Evolutionary conservation across 2,797 vertebrate species (phyloP).

Genomic region (Furcifer pardalis): DNA sequence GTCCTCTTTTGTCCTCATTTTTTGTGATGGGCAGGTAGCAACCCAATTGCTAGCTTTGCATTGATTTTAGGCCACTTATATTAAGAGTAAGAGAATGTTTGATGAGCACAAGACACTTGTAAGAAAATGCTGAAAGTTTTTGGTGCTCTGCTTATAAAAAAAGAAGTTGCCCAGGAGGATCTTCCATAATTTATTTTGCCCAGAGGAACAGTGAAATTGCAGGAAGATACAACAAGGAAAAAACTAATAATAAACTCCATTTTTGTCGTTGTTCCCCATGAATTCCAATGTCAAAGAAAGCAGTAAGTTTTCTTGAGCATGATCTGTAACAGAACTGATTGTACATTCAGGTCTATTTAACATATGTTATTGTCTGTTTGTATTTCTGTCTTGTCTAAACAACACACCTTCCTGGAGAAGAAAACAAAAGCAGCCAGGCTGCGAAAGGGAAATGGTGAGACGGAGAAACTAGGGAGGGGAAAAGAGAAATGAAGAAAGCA

Average conservation of each 20-base stretch:
- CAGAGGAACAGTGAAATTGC: conserved; percentile 28
- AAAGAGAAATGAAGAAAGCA: neutral
- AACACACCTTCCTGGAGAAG: neutral
- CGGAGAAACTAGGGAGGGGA: neutral
- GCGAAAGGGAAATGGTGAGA: neutral
- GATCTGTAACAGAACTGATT: conserved; percentile 24
- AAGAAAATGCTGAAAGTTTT: conserved; percentile 8
- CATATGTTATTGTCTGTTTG: conserved; percentile 35
- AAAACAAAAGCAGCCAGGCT: neutral
- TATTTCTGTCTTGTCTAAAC: conserved; percentile 44
- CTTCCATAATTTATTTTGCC: conserved; percentile 64
- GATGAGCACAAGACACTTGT: conserved; percentile 18
- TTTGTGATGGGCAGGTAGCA: too few species aligned
- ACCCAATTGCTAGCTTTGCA: too few species aligned
- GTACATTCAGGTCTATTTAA: conserved; percentile 52
- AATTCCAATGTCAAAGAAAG: conserved; percentile 46
- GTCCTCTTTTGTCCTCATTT: too few species aligned
- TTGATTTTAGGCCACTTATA: neutral
- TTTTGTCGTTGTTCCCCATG: conserved; percentile 8
- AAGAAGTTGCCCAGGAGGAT: conserved; percentile 32
- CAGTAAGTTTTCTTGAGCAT: conserved; percentile 58
- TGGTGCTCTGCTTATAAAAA: conserved; percentile 28
- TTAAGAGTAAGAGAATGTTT: neutral
- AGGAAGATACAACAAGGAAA: conserved; percentile 50
- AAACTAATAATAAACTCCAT: neutral